A percentile compares a stretch with the other conserved stretches of the same genome.
Evolutionary conservation across 2,797 vertebrate species (phyloP).

Genomic region (Apodemus agrarius): DNA sequence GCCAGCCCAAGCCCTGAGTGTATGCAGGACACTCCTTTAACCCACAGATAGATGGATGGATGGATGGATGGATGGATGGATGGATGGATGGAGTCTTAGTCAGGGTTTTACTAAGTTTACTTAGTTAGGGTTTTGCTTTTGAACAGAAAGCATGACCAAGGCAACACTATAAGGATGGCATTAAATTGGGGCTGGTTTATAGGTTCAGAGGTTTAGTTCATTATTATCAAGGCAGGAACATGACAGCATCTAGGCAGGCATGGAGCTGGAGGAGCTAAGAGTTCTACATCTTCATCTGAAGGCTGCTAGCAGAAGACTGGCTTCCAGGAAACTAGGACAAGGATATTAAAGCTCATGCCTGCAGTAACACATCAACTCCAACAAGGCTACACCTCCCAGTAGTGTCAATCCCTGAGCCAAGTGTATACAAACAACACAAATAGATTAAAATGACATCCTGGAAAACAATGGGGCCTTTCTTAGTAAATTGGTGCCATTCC

Average conservation of each 20-base stretch:
- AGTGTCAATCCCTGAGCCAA: not conserved
- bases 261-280: not conserved
- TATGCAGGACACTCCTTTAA: no score
- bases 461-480: not conserved
- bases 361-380: not conserved
- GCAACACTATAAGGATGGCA: not conserved
- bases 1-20: no score
- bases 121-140: not conserved
- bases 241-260: not conserved
- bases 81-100: not conserved
- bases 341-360: not conserved
- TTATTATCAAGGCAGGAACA: not conserved
- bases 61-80: not conserved
- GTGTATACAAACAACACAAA: not conserved
- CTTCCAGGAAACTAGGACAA: not conserved
- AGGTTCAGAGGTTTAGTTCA: not conserved
- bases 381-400: not conserved
- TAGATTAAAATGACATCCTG: not conserved
- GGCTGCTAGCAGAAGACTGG: not conserved
- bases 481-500: not conserved
- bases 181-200: not conserved
- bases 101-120: no score
- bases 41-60: no score
- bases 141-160: not conserved
- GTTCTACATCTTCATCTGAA: not conserved